Conservation (phyloP, 53 echinoderm and acorn worm genomes). For the Antedon mediterranea region DNA sequence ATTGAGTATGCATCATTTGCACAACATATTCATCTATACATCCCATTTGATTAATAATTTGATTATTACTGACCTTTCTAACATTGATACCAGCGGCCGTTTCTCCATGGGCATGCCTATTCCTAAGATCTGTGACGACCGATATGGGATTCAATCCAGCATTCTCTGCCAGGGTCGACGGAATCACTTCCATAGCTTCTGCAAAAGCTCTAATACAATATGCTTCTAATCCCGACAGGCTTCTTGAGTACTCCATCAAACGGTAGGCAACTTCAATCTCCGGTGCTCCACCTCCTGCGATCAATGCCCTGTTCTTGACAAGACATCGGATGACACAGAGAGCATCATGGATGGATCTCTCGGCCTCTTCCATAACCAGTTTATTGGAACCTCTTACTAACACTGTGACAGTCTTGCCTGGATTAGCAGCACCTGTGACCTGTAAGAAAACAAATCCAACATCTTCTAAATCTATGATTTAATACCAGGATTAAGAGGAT, state of each 20-base stretch:
- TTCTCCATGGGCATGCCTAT: constrained; percentile 85
- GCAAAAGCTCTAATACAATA: constrained; percentile 97
- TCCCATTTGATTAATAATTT: too few relatives aligned
- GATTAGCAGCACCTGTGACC: constrained; percentile 69
- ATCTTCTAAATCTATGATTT: too few relatives aligned
- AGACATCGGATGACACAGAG: constrained; percentile 96
- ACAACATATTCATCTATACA: neutral
- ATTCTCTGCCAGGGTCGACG: constrained; percentile 87
- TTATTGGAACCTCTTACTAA: constrained; percentile 85
- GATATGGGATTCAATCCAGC: constrained; percentile 83
- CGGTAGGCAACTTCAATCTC: constrained; percentile 72
- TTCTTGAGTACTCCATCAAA: constrained; percentile 65
- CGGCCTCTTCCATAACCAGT: constrained; percentile 81
- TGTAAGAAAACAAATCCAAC: too few relatives aligned
- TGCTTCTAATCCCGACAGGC: constrained; percentile 77
- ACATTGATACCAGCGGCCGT: constrained; percentile 92
- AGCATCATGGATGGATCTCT: constrained; percentile 89
- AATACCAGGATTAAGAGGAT: too few relatives aligned
- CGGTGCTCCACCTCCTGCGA: constrained; percentile 86
- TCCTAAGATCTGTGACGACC: constrained; percentile 85
- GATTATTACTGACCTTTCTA: constrained; percentile 42
- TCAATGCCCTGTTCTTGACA: constrained; percentile 77
- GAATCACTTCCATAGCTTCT: constrained; percentile 84
- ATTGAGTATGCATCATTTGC: neutral
- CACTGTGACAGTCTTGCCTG: constrained; percentile 73